These are phyloP conservation scores for Salvelinus namaycush DNA, from an alignment of 2,113 vertebrate genomes.

Conservation along the genomic window DNA sequence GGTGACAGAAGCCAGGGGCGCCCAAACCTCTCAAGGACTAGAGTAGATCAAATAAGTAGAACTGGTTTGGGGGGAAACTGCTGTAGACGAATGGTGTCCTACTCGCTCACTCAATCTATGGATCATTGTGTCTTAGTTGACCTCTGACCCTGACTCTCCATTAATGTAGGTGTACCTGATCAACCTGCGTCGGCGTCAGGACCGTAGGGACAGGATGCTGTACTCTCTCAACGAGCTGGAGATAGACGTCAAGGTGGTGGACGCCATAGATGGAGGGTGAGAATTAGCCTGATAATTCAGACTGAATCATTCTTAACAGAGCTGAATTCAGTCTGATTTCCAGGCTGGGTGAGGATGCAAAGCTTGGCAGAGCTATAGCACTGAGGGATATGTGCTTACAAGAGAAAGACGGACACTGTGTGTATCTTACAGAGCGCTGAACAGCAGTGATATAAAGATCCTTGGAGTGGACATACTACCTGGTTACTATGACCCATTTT, in stretches of 20 bases:
- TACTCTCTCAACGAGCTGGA: slow-evolving; percentile 87
- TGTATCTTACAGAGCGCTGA: slow-evolving; percentile 76
- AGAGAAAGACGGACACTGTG: too few species aligned
- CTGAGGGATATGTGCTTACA: too few species aligned
- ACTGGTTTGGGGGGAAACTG: too few species aligned
- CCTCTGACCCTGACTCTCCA: not conserved
- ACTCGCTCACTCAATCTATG: not conserved
- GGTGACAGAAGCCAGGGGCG: slow-evolving; percentile 57
- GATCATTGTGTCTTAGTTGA: not conserved
- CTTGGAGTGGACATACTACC: slow-evolving; percentile 87
- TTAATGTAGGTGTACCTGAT: slow-evolving; percentile 87
- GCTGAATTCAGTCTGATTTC: too few species aligned
- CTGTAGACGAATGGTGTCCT: too few species aligned
- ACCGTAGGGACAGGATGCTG: slow-evolving; percentile 87
- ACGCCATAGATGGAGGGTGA: slow-evolving; percentile 90
- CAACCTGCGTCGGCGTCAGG: slow-evolving; percentile 85
- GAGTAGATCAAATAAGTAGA: too few species aligned
- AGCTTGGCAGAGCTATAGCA: not conserved
- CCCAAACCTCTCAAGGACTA: not conserved
- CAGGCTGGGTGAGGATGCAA: too few species aligned
- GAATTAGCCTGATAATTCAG: slow-evolving; percentile 2
- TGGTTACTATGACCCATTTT: slow-evolving; percentile 91
- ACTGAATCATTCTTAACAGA: too few species aligned
- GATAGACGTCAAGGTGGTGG: slow-evolving; percentile 81
- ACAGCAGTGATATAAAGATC: slow-evolving; percentile 87